Evolutionary conservation across 2,797 vertebrate genomes (phyloP).

Genomic region (Aeoliscus strigatus): DNA sequence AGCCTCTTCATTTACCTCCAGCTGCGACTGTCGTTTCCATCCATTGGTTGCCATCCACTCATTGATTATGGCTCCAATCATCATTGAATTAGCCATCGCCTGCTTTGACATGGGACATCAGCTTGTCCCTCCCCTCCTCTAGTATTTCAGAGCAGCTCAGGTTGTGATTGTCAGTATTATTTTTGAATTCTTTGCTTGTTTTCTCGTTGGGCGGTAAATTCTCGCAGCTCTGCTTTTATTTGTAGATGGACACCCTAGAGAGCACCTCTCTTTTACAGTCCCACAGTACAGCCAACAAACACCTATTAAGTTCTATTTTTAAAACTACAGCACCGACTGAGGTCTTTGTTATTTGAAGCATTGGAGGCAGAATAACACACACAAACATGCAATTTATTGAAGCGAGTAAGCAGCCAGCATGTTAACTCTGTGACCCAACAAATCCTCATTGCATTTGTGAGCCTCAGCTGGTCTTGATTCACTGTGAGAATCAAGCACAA

Average conservation of each 20-base stretch:
- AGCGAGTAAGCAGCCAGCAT: too few relatives aligned
- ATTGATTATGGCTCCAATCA: conserved; percentile 17
- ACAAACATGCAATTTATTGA: conserved; percentile 1
- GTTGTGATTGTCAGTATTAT: neutral
- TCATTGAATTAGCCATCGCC: conserved; percentile 6
- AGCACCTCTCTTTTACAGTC: too few relatives aligned
- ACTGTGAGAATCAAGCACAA: conserved; percentile 23
- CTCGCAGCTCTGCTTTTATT: neutral
- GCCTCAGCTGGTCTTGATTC: conserved; percentile 11
- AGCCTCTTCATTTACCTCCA: too few relatives aligned
- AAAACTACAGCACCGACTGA: too few relatives aligned
- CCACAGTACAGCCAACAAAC: too few relatives aligned
- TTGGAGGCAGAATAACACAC: too few relatives aligned
- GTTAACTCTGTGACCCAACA: too few relatives aligned
- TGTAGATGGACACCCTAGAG: too few relatives aligned
- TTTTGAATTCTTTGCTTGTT: conserved; percentile 3
- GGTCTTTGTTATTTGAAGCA: too few relatives aligned
- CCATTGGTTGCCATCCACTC: conserved; percentile 13
- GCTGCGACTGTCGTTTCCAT: conserved; percentile 6
- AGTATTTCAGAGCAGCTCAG: too few relatives aligned
- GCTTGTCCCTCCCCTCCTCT: neutral
- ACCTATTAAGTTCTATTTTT: too few relatives aligned
- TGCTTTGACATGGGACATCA: conserved; percentile 2
- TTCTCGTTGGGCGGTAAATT: neutral
- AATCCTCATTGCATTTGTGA: too few relatives aligned